phyloP scores from a whole-genome alignment of 2,888 invertebrate species.

The Empis livida region DNA sequence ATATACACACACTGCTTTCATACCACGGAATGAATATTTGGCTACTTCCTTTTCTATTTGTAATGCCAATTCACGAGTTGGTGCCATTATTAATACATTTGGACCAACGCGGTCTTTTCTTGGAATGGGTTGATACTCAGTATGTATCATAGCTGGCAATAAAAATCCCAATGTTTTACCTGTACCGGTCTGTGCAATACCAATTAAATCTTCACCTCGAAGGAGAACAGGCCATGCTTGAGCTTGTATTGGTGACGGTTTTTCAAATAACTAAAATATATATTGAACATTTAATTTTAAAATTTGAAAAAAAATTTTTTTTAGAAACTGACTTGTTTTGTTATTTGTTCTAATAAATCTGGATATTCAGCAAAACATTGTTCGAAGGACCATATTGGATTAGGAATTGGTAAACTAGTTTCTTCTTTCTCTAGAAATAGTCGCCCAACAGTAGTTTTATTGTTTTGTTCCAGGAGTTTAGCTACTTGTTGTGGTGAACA shows the following conservation, averaged over 20 bases:
- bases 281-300: not conserved
- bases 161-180: slow-evolving; percentile 93
- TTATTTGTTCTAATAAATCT: slow-evolving; percentile 68
- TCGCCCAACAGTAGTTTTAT: slow-evolving; percentile 60
- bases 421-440: slow-evolving; percentile 43
- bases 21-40: slow-evolving; percentile 79
- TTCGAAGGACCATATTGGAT: slow-evolving; percentile 52
- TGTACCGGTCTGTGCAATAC: slow-evolving; percentile 91
- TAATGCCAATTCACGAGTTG: slow-evolving; percentile 83
- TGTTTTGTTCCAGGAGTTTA: slow-evolving; percentile 49
- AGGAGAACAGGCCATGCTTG: slow-evolving; percentile 93
- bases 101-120: slow-evolving; percentile 63
- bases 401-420: slow-evolving; percentile 26
- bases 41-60: slow-evolving; percentile 86
- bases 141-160: slow-evolving; percentile 85
- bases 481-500: slow-evolving; percentile 51
- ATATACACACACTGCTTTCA: slow-evolving; percentile 80
- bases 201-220: slow-evolving; percentile 85
- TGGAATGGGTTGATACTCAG: slow-evolving; percentile 70
- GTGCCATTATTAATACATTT: slow-evolving; percentile 77
- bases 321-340: slow-evolving; percentile 41
- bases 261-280: slow-evolving; percentile 44
- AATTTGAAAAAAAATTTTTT: not conserved
- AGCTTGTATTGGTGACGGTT: slow-evolving; percentile 83
- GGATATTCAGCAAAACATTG: slow-evolving; percentile 73